A percentile compares a stretch with the other conserved stretches of the same genome.
These are phyloP conservation scores for Neosalanx taihuensis DNA, from an alignment of 2,797 vertebrate genomes.

Conservation along the genomic window DNA sequence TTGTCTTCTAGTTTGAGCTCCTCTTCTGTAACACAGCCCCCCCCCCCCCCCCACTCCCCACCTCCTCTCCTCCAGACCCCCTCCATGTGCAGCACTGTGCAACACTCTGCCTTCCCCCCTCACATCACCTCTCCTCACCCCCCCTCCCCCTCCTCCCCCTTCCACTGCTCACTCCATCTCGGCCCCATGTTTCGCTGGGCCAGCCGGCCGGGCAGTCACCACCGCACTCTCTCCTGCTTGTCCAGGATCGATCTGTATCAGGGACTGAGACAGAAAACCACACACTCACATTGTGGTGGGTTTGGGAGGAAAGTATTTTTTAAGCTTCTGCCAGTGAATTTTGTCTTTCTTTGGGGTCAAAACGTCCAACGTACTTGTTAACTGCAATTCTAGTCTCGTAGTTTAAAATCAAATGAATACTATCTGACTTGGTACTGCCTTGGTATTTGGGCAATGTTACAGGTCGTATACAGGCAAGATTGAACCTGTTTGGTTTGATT, in stretches of 20 bases:
- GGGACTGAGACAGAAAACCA: conserved; percentile 71
- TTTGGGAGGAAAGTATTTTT: conserved; percentile 76
- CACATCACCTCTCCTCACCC: not conserved
- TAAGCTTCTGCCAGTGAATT: conserved; percentile 71
- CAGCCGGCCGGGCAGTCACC: conserved; percentile 63
- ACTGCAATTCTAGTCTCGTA: conserved; percentile 29
- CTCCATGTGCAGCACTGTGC: conserved; percentile 58
- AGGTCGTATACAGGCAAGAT: not conserved
- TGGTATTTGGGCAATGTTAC: not conserved
- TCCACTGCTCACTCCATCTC: conserved; percentile 67
- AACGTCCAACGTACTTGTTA: conserved; percentile 30
- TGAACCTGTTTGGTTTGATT: conserved; percentile 16
- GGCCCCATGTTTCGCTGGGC: conserved; percentile 58
- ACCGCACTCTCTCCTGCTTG: conserved; percentile 72
- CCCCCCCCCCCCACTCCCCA: conserved; percentile 51
- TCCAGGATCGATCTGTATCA: conserved; percentile 75
- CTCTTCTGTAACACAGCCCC: conserved; percentile 57
- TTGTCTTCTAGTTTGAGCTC: conserved; percentile 82
- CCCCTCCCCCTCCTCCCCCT: conserved; percentile 36
- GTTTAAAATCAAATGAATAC: conserved; percentile 1
- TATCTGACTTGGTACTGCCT: not conserved
- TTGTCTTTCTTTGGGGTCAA: conserved; percentile 9
- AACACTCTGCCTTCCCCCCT: conserved; percentile 27
- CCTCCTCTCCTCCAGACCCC: conserved; percentile 48
- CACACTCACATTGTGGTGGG: conserved; percentile 68